Evolutionary conservation across 2,797 vertebrate species (phyloP).

Genomic region (Toxotes lorentzi): DNA sequence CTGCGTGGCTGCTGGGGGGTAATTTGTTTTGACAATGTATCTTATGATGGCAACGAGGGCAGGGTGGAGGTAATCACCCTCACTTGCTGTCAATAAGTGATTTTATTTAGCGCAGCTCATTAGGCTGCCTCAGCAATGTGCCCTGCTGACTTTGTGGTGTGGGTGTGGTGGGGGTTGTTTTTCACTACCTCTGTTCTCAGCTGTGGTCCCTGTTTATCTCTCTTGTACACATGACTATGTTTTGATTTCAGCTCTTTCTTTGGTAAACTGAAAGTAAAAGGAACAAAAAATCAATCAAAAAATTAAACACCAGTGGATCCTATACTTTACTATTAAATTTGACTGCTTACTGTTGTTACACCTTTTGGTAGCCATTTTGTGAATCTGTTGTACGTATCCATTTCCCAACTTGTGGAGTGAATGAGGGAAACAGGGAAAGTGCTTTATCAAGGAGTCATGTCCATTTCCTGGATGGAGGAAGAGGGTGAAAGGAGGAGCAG

Average conservation of each 20-base stretch:
- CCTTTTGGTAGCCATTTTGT: slow-evolving; percentile 50
- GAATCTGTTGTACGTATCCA: slow-evolving; percentile 18
- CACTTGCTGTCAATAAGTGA: slow-evolving; percentile 85
- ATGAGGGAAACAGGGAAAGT: slow-evolving; percentile 49
- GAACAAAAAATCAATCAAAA: neutral
- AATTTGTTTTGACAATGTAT: slow-evolving; percentile 86
- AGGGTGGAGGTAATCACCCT: slow-evolving; percentile 83
- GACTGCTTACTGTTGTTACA: slow-evolving; percentile 5
- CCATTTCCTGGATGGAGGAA: slow-evolving; percentile 69
- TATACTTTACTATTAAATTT: neutral
- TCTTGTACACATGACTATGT: slow-evolving; percentile 14
- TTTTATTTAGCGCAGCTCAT: slow-evolving; percentile 88
- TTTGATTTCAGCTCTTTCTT: slow-evolving; percentile 41
- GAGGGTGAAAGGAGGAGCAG: slow-evolving; percentile 54
- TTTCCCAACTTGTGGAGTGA: slow-evolving; percentile 69
- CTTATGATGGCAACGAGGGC: slow-evolving; percentile 77
- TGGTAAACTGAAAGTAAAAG: slow-evolving; percentile 36
- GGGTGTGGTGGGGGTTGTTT: slow-evolving; percentile 45
- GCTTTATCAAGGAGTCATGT: slow-evolving; percentile 72
- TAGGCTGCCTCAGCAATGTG: slow-evolving; percentile 79
- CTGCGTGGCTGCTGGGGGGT: slow-evolving; percentile 67
- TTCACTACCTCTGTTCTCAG: slow-evolving; percentile 55
- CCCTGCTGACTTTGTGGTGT: slow-evolving; percentile 73
- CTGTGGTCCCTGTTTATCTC: slow-evolving; percentile 55
- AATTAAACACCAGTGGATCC: neutral